phyloP scores from a whole-genome alignment of 2,113 vertebrate species.

The Diphyllodes magnificus region DNA sequence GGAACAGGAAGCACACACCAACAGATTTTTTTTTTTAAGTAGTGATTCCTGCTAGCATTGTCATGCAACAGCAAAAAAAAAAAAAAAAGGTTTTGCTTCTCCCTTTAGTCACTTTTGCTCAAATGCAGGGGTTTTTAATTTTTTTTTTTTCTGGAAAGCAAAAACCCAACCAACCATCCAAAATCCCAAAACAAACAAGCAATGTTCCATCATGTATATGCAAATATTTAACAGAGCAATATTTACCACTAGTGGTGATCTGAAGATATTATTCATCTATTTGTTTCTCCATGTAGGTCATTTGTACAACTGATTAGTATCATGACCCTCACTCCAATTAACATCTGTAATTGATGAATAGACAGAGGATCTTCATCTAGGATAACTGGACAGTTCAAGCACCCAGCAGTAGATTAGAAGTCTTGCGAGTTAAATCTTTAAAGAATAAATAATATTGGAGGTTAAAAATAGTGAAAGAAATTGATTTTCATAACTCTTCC shows the following conservation, averaged over 20 bases:
- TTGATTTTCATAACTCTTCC: background rate
- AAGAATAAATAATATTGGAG: background rate
- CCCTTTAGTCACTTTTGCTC: background rate
- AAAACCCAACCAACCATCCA: background rate
- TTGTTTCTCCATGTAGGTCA: background rate
- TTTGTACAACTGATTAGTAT: background rate
- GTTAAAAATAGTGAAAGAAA: background rate
- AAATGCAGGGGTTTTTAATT: background rate
- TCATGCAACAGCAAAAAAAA: conserved; percentile 33
- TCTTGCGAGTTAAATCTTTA: background rate
- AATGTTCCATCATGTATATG: background rate
- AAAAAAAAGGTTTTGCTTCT: background rate
- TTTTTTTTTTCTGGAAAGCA: background rate
- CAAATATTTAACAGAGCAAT: background rate
- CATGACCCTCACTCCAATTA: background rate
- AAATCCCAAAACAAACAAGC: background rate
- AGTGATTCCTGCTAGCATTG: conserved; percentile 68
- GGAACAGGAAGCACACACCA: conserved; percentile 74
- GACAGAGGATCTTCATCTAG: background rate
- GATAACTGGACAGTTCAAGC: background rate
- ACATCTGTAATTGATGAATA: background rate
- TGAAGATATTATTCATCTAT: background rate
- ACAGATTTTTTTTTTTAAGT: conserved; percentile 39
- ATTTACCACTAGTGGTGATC: background rate
- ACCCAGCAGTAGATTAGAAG: background rate